Conservation (phyloP, 1,140 invertebrate species). For the Camponotus floridanus region DNA sequence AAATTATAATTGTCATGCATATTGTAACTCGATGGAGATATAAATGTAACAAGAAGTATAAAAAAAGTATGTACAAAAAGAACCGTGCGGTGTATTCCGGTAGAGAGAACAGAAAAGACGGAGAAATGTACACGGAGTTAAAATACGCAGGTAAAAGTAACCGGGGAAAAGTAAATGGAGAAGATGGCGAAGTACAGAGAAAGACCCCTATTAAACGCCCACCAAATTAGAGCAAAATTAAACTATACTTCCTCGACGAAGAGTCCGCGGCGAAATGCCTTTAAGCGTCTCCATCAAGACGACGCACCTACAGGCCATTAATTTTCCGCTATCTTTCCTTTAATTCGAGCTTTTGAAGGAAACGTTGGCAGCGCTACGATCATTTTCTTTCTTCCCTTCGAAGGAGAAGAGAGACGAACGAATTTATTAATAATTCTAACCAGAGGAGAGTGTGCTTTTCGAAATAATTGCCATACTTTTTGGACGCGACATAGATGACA, state of each 20-base stretch:
- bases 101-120: not conserved
- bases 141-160: not conserved
- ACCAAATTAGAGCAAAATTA: constrained; percentile 61
- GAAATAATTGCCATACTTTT: not conserved
- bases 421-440: constrained; percentile 42
- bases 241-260: constrained; percentile 37
- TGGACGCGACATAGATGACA: not conserved
- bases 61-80: not conserved
- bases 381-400: constrained; percentile 21
- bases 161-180: not conserved
- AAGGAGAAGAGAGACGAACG: not conserved
- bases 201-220: constrained; percentile 49
- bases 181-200: constrained; percentile 25
- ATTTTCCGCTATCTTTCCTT: constrained; percentile 39
- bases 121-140: not conserved
- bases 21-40: not conserved
- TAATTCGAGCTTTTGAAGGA: constrained; percentile 54
- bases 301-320: constrained; percentile 39
- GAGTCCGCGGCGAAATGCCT: constrained; percentile 35
- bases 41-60: constrained; percentile 27
- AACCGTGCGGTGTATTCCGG: not conserved
- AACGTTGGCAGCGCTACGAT: constrained; percentile 22
- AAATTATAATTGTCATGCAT: constrained; percentile 3
- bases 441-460: not conserved
- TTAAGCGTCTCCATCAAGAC: constrained; percentile 33